Percentiles rank a stretch among this genome's conserved stretches.
Conservation (phyloP, 2,888 invertebrate species). For the Agrochola circellaris region DNA sequence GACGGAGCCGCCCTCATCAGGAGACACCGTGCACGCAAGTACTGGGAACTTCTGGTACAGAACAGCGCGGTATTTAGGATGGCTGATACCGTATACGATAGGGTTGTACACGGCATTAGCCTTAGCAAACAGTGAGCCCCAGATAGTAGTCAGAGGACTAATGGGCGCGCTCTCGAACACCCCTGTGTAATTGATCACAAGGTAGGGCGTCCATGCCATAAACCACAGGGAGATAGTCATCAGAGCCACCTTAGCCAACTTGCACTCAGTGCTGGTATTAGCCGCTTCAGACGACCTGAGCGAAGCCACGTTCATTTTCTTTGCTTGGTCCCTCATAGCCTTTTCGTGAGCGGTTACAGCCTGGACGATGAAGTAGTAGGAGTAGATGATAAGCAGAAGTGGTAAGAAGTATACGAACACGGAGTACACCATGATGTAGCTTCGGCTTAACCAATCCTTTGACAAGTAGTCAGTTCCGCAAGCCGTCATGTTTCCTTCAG, state of each 20-base stretch:
- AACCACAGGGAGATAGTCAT: constrained; percentile 97
- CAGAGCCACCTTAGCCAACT: constrained; percentile 96
- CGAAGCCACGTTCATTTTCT: constrained; percentile 98
- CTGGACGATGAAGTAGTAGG: constrained; percentile 96
- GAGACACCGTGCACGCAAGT: constrained; percentile 91
- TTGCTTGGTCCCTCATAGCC: constrained; percentile 96
- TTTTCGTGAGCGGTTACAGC: constrained; percentile 96
- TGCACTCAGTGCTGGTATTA: constrained; percentile 95
- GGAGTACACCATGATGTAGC: constrained; percentile 95
- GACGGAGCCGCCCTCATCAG: constrained; percentile 92
- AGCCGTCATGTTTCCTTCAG: constrained; percentile 98
- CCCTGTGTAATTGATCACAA: constrained; percentile 95
- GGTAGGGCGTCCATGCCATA: constrained; percentile 97
- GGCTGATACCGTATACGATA: constrained; percentile 97
- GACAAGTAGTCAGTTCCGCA: constrained; percentile 97
- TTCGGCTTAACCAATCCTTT: constrained; percentile 94
- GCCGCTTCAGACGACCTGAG: constrained; percentile 94
- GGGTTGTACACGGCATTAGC: constrained; percentile 97
- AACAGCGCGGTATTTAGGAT: constrained; percentile 95
- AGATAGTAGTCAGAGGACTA: constrained; percentile 95
- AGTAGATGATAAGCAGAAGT: constrained; percentile 95
- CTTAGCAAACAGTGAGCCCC: constrained; percentile 98
- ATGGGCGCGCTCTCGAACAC: constrained; percentile 94
- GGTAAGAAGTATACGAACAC: constrained; percentile 95
- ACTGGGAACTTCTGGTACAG: constrained; percentile 95